Conservation (phyloP, 2,113 vertebrate species). For the Lagopus leucura region DNA sequence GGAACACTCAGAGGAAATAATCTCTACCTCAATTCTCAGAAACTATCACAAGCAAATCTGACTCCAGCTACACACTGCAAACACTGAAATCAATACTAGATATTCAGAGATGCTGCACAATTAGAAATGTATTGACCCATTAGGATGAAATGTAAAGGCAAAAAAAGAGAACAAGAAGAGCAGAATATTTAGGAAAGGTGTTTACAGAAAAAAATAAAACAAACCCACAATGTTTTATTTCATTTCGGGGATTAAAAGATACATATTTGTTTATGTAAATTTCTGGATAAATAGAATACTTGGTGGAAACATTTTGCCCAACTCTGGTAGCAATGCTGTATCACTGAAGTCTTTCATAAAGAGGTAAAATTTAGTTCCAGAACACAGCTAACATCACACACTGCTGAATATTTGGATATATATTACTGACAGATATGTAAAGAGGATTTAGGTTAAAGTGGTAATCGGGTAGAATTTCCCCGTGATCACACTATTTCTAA, state of each 20-base stretch:
- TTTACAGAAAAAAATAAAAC: not conserved
- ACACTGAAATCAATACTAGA: not conserved
- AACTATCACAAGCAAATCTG: not conserved
- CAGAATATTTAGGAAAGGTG: not conserved
- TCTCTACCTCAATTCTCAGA: not conserved
- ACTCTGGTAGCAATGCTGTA: not conserved
- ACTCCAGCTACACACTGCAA: not conserved
- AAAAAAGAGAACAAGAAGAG: not conserved
- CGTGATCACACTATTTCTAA: not conserved
- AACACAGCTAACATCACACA: not conserved
- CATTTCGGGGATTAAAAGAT: not conserved
- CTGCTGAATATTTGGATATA: not conserved
- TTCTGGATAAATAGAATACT: not conserved
- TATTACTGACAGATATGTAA: not conserved
- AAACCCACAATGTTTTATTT: not conserved
- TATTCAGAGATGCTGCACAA: not conserved
- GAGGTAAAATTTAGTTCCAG: not conserved
- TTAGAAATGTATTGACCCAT: not conserved
- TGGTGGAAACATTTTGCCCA: not conserved
- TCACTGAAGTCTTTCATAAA: not conserved
- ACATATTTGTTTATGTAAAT: not conserved
- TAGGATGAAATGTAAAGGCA: not conserved
- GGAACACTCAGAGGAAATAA: slow-evolving; percentile 1
- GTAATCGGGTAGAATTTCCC: not conserved
- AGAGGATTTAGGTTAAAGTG: not conserved